Evolutionary conservation across 2,113 vertebrate genomes (phyloP).

Genomic region (Thunnus maccoyii): DNA sequence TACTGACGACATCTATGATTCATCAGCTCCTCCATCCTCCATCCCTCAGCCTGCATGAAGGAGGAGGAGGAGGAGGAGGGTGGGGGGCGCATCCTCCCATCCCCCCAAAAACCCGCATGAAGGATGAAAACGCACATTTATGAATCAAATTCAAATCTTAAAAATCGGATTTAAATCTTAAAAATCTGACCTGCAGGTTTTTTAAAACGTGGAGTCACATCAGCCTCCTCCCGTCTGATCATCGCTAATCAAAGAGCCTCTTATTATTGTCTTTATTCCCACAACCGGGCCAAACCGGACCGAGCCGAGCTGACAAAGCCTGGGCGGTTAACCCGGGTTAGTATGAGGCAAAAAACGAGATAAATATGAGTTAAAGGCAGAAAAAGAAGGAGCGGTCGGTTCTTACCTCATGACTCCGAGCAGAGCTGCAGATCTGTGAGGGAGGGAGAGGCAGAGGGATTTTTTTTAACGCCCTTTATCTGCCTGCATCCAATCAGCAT

Average conservation of each 20-base stretch:
- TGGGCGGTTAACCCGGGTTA: background rate
- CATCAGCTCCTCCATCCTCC: slow-evolving; percentile 53
- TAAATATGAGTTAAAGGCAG: background rate
- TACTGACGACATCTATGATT: slow-evolving; percentile 61
- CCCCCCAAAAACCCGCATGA: background rate
- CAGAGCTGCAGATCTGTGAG: slow-evolving; percentile 56
- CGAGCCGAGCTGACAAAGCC: background rate
- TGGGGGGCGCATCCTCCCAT: background rate
- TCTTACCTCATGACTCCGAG: slow-evolving; percentile 70
- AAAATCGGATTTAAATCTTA: background rate
- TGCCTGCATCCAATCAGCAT: no score
- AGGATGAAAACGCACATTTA: background rate
- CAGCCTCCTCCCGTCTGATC: slow-evolving; percentile 8
- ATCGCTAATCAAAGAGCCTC: background rate
- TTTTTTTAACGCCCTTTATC: no score
- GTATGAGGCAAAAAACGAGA: background rate
- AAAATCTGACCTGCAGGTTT: background rate
- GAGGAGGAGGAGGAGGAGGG: background rate
- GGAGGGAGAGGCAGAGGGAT: background rate
- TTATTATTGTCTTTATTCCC: background rate
- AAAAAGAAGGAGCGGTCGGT: slow-evolving; percentile 23
- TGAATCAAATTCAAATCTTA: background rate
- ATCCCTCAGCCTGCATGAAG: slow-evolving; percentile 27
- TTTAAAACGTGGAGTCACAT: background rate
- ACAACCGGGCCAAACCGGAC: background rate